Evolutionary conservation across 2,797 vertebrate genomes (phyloP).

Genomic region (Acridotheres tristis): DNA sequence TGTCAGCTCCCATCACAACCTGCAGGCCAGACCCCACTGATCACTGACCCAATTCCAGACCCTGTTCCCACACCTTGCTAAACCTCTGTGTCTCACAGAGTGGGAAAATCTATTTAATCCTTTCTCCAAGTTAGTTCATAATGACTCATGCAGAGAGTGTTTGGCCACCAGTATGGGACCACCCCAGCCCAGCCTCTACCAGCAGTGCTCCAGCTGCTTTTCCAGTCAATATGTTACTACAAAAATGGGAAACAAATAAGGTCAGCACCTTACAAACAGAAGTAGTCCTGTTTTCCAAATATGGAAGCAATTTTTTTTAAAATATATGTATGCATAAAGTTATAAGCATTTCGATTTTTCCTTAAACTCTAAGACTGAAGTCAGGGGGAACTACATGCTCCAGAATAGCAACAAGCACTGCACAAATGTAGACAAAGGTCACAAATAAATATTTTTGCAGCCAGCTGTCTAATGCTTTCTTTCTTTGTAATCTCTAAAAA

Average conservation of each 20-base stretch:
- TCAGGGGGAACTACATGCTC: background rate
- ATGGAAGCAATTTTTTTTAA: background rate
- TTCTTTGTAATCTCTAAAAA: constrained; percentile 60
- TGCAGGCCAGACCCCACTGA: background rate
- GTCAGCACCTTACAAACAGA: background rate
- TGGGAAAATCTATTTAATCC: background rate
- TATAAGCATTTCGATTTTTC: background rate
- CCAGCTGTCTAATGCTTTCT: constrained; percentile 42
- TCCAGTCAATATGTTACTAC: background rate
- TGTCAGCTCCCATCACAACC: background rate
- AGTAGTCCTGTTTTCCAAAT: background rate
- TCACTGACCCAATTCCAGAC: background rate
- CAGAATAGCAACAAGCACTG: constrained; percentile 30
- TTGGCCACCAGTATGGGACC: background rate
- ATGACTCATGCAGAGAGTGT: background rate
- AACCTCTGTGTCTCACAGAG: background rate
- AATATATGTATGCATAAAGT: background rate
- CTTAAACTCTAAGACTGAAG: background rate
- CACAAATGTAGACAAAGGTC: constrained; percentile 41
- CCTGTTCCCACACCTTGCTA: background rate
- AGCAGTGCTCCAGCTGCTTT: background rate
- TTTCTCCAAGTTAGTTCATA: background rate
- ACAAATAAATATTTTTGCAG: constrained; percentile 63
- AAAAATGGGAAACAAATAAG: background rate
- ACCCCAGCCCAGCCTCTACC: background rate